These are phyloP conservation scores for Zosterops japonicus DNA, from an alignment of 2,113 vertebrate genomes.

Conservation along the genomic window DNA sequence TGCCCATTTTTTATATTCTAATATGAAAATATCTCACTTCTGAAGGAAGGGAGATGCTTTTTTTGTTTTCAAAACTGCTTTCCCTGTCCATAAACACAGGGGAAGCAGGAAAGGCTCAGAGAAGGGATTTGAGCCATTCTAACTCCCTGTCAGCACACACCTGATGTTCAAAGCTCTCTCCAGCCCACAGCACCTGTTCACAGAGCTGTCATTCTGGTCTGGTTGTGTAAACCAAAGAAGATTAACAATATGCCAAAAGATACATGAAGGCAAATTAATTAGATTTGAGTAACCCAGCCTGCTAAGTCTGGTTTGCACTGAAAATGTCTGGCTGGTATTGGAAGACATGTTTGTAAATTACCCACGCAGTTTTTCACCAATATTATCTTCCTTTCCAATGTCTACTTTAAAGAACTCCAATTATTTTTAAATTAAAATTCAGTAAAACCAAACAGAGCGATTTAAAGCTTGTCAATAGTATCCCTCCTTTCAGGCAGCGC, in stretches of 20 bases:
- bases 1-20: background rate
- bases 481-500: background rate
- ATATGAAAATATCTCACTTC: background rate
- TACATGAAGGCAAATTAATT: background rate
- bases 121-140: background rate
- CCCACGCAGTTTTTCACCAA: background rate
- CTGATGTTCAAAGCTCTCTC: background rate
- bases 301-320: background rate
- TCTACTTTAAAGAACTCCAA: background rate
- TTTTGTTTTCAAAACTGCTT: background rate
- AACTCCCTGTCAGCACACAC: background rate
- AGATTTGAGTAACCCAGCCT: background rate
- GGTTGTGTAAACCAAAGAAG: background rate
- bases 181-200: background rate
- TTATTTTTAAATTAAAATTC: conserved; percentile 30
- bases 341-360: background rate
- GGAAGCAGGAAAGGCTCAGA: background rate
- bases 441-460: background rate
- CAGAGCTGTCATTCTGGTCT: background rate
- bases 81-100: background rate
- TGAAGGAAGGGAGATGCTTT: background rate
- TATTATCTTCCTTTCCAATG: background rate
- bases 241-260: background rate
- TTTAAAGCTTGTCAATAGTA: conserved; percentile 3
- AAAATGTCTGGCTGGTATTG: background rate